Base-by-base conservation (phyloP, 1,140 invertebrate species). In the Pogonognathellus flavescens region DNA sequence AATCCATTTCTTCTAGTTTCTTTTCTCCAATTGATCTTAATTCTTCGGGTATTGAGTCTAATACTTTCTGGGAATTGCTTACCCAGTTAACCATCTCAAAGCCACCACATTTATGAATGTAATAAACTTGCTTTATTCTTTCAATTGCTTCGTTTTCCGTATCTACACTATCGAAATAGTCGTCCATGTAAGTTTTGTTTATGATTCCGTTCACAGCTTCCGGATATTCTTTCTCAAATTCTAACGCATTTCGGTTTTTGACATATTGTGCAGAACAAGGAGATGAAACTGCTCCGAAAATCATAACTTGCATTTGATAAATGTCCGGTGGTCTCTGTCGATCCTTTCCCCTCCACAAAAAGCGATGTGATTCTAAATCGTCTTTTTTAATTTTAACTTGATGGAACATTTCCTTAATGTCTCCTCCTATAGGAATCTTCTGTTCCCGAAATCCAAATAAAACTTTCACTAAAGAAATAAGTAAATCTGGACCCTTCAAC, bases 381-480 rank as follows among this genome's bases (percentile, higher is more conserved):
- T 81, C 50, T 6, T n/a, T 4, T 25, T 49, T 5, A 53, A 81
- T 81, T 0, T 14, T 7, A 5, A 81, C 50, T 7, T 22, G 80
- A 14, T 20, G 80, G 22, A 81, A 81, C 80, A 81, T 76, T 8
- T 76, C 70, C 11, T 18, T 14, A 1, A 76, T 88, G 82, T 90
- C 89, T 4, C 86, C 88, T 11, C 59, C 84, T 8, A 90, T 60
- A 0, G 89, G 89, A n/a, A 90, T 83, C 9, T 25, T 81, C n/a
- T 85, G 62, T 18, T 87, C 16, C 13, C 90, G 82, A 80, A 90
- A 90, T 41, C 89, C 80, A 50, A 89, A 88, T 0, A 90, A 86
- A 18, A 90, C 89, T 8, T 87, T 88, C 0, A 87, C n/a, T 9
- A 90, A 82, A 7, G 16, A 60, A 14, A 89, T 89, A 0, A 86